Conservation (phyloP, 2,113 vertebrate genomes). For the Xerus inauris region DNA sequence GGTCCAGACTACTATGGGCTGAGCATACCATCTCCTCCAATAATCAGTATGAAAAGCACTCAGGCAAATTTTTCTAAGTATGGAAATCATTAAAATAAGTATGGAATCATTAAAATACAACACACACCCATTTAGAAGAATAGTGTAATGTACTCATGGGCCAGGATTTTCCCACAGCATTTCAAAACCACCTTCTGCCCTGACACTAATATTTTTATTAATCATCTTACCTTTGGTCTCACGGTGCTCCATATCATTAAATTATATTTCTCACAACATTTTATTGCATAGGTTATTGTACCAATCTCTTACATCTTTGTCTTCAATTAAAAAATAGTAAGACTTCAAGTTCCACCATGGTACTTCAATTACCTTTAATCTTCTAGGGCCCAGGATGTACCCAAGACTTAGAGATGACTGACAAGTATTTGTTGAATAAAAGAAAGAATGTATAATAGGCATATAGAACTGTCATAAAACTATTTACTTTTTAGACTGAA, state of each 20-base stretch:
- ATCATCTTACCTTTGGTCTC: neutral
- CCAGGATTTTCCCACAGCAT: neutral
- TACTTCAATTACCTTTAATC: neutral
- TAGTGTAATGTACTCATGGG: neutral
- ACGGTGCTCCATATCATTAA: neutral
- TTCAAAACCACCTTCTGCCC: neutral
- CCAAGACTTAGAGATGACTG: neutral
- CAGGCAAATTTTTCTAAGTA: neutral
- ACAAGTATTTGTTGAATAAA: neutral
- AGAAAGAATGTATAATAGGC: neutral
- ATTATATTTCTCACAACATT: neutral
- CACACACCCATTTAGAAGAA: neutral
- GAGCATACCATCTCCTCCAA: neutral
- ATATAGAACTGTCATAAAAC: neutral
- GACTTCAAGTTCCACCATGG: neutral
- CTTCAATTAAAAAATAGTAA: neutral
- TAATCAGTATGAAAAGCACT: neutral
- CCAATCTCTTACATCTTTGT: neutral
- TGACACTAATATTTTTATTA: neutral
- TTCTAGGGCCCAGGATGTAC: neutral
- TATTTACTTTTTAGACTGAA: neutral
- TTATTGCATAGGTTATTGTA: neutral
- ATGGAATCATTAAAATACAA: neutral
- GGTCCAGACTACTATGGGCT: neutral
- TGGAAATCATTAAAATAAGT: neutral